phyloP scores from a whole-genome alignment of 2,888 invertebrate genomes.

The Dryococelus australis region DNA sequence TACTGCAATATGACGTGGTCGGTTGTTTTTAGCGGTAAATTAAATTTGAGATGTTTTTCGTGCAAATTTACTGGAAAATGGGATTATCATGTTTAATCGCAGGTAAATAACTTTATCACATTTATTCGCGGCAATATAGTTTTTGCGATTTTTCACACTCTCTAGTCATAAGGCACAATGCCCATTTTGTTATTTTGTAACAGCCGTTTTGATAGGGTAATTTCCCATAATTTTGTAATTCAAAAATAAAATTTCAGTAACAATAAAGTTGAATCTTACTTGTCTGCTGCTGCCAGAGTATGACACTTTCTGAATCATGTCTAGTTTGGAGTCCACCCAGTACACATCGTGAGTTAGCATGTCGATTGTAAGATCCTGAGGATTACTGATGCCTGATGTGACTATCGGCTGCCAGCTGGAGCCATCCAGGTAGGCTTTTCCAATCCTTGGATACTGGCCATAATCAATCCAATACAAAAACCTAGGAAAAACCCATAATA shows the following conservation, averaged over 20 bases:
- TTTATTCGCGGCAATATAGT: too few relatives aligned
- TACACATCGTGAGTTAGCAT: conserved; percentile 94
- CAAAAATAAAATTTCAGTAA: background rate
- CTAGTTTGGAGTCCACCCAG: conserved; percentile 96
- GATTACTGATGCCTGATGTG: conserved; percentile 89
- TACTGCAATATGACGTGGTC: too few relatives aligned
- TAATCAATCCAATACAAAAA: conserved; percentile 97
- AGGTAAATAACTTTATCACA: too few relatives aligned
- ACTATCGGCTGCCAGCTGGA: conserved; percentile 85
- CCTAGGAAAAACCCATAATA: conserved; percentile 56
- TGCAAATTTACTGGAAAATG: too few relatives aligned
- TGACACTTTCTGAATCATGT: conserved; percentile 92
- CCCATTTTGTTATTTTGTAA: too few relatives aligned
- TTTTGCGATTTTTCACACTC: too few relatives aligned
- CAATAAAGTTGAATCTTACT: conserved; percentile 49
- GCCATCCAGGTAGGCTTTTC: conserved; percentile 88
- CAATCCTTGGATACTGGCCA: conserved; percentile 94
- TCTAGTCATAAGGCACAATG: too few relatives aligned
- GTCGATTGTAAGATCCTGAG: conserved; percentile 90
- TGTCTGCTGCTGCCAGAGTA: conserved; percentile 82
- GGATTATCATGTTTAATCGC: too few relatives aligned
- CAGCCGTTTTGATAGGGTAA: too few relatives aligned
- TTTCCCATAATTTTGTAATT: too few relatives aligned
- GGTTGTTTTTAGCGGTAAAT: too few relatives aligned
- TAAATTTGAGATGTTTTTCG: too few relatives aligned